Evolutionary conservation across 1,140 invertebrate species (phyloP).

Genomic region (Drosophila sp.): DNA sequence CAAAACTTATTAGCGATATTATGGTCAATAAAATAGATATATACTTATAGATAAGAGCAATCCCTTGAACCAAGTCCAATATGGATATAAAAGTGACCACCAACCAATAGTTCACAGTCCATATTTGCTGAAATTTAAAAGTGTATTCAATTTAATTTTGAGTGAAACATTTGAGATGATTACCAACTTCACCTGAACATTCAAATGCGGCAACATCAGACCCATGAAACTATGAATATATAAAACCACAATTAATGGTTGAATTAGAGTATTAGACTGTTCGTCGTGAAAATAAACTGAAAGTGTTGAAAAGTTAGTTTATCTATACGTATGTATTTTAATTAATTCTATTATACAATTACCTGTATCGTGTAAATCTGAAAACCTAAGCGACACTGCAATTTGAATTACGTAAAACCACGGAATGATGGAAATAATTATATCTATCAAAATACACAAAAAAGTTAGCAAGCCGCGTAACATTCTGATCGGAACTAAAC

Average conservation of each 20-base stretch:
- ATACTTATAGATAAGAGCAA: background rate
- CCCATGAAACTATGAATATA: background rate
- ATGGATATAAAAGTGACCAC: background rate
- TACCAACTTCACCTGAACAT: background rate
- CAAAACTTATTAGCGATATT: background rate
- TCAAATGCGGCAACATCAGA: background rate
- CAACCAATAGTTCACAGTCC: background rate
- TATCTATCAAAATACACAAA: background rate
- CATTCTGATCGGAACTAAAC: background rate
- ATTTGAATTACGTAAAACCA: background rate
- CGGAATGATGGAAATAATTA: background rate
- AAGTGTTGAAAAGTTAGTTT: background rate
- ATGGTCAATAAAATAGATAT: background rate
- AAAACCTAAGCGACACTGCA: too few species aligned
- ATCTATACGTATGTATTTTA: too few species aligned
- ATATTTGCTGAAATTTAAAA: background rate
- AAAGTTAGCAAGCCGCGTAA: background rate
- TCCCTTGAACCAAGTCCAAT: background rate
- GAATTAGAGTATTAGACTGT: background rate
- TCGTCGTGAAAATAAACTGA: background rate
- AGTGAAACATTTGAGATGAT: too few species aligned
- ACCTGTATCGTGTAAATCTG: too few species aligned
- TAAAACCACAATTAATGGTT: background rate
- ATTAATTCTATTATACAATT: too few species aligned
- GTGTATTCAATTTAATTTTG: background rate